phyloP scores from a whole-genome alignment of 2,797 vertebrate genomes.

The Notamacropus eugenii region DNA sequence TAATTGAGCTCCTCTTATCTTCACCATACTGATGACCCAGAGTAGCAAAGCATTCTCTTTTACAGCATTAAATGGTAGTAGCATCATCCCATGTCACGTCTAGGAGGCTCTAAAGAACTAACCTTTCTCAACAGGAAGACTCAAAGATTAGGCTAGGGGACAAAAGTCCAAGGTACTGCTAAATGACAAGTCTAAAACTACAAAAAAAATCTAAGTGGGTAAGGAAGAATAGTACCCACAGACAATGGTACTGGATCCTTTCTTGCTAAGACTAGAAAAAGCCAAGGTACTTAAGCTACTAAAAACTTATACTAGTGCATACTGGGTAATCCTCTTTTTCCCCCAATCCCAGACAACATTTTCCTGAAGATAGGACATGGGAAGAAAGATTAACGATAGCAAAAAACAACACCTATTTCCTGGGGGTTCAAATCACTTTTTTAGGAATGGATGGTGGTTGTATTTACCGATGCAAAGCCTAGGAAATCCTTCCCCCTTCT shows the following conservation, averaged over 20 bases:
- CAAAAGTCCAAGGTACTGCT: not conserved
- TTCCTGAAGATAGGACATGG: not conserved
- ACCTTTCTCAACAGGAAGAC: not conserved
- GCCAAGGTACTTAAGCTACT: not conserved
- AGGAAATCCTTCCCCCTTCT: not conserved
- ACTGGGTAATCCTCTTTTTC: not conserved
- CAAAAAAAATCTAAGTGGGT: not conserved
- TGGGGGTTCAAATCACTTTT: slow-evolving; percentile 7
- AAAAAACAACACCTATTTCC: not conserved
- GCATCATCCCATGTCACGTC: not conserved
- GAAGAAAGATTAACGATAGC: not conserved
- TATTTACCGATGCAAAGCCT: not conserved
- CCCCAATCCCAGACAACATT: not conserved
- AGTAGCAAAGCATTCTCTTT: not conserved
- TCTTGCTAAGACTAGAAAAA: not conserved
- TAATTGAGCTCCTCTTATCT: not conserved
- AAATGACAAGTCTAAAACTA: not conserved
- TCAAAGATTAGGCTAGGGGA: not conserved
- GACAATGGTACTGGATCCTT: not conserved
- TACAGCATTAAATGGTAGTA: not conserved
- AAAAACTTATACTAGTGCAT: not conserved
- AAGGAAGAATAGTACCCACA: not conserved
- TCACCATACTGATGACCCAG: not conserved
- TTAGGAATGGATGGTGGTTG: not conserved
- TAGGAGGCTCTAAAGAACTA: not conserved